These are phyloP conservation scores for Glaucidium brasilianum DNA, from an alignment of 2,113 vertebrate genomes.

Conservation along the genomic window DNA sequence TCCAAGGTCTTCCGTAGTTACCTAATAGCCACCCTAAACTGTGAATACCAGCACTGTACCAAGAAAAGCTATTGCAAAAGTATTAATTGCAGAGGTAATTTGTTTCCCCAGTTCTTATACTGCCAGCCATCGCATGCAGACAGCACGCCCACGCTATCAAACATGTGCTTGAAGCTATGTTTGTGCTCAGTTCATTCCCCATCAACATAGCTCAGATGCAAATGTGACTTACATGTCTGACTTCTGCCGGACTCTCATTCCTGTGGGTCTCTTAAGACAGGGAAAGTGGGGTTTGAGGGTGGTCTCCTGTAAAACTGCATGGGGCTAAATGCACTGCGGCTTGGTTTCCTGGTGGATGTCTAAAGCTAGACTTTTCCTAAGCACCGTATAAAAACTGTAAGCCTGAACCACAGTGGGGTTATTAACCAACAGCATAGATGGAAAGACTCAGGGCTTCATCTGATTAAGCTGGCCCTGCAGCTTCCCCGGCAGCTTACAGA, in stretches of 20 bases:
- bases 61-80: neutral
- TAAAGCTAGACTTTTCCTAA: neutral
- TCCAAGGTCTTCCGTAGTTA: neutral
- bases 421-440: neutral
- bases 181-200: fast-evolving
- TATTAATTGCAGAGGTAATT: neutral
- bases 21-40: neutral
- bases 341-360: neutral
- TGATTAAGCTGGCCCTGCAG: neutral
- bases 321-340: neutral
- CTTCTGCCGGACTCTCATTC: neutral
- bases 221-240: neutral
- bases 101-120: neutral
- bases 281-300: neutral
- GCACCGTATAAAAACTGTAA: neutral
- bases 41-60: neutral
- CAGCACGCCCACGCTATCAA: fast-evolving
- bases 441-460: neutral
- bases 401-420: neutral
- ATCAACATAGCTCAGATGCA: neutral
- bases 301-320: neutral
- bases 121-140: neutral
- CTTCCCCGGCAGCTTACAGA: neutral
- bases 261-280: neutral
- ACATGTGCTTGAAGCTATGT: neutral